These are phyloP conservation scores for Podarcis siculus DNA, from an alignment of 2,797 vertebrate genomes.

Conservation along the genomic window DNA sequence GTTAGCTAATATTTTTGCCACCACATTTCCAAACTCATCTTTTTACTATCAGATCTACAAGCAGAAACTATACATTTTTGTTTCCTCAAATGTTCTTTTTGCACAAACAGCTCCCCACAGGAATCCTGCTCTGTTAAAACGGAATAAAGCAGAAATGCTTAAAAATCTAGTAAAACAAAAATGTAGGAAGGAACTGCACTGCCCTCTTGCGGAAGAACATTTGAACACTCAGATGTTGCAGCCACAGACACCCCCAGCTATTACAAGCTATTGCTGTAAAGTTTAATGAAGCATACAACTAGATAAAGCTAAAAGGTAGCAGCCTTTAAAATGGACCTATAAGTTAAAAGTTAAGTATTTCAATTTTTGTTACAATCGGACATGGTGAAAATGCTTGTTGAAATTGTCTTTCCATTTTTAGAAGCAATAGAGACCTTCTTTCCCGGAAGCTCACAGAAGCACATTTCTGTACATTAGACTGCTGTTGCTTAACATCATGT, in stretches of 20 bases:
- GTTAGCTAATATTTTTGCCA: neutral
- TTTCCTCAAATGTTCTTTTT: neutral
- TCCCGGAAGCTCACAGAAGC: neutral
- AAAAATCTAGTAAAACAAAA: neutral
- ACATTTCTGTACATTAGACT: neutral
- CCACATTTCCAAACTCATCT: neutral
- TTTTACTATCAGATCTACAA: neutral
- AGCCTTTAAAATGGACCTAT: neutral
- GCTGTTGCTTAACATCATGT: too few relatives aligned
- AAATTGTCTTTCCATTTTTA: neutral
- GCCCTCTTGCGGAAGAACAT: constrained; percentile 18
- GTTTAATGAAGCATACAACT: neutral
- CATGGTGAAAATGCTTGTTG: neutral
- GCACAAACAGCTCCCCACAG: neutral
- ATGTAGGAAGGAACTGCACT: neutral
- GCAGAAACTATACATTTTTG: neutral
- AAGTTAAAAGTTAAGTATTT: neutral
- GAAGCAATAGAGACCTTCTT: neutral
- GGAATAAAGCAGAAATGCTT: too few relatives aligned
- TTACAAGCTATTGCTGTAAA: neutral
- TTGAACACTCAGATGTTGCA: neutral
- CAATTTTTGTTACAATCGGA: neutral
- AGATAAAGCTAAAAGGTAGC: neutral
- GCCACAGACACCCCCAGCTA: neutral
- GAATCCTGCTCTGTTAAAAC: neutral